phyloP scores from a whole-genome alignment of 1,140 invertebrate species.

The Cardiocondyla obscurior region DNA sequence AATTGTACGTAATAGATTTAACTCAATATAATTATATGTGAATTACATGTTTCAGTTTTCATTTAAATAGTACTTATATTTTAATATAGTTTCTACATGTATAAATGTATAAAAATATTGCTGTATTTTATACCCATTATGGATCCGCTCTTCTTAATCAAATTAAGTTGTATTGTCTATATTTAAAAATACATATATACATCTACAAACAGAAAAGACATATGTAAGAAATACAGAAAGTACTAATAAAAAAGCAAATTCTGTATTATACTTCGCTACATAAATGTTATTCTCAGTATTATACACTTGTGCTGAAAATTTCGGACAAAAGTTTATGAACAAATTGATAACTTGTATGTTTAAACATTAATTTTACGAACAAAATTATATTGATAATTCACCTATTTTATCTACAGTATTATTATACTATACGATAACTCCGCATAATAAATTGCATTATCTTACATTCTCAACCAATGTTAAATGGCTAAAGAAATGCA shows the following conservation, averaged over 20 bases:
- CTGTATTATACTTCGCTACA: background rate
- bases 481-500: background rate
- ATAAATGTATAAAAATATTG: slow-evolving; percentile 48
- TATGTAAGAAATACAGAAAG: background rate
- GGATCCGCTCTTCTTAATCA: background rate
- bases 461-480: background rate
- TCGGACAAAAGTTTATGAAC: background rate
- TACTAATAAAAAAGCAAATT: background rate
- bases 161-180: background rate
- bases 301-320: background rate
- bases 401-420: background rate
- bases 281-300: background rate
- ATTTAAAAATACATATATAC: background rate
- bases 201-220: background rate
- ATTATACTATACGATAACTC: background rate
- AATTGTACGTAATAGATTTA: background rate
- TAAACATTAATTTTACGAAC: background rate
- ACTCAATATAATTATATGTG: background rate
- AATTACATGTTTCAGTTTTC: background rate
- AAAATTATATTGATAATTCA: background rate
- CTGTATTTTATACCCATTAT: background rate
- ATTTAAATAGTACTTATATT: background rate
- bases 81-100: slow-evolving; percentile 1
- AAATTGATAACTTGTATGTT: background rate
- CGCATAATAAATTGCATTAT: background rate